These are phyloP conservation scores for Pseudocheirus occidentalis DNA, from an alignment of 2,797 vertebrate species.

Conservation along the genomic window DNA sequence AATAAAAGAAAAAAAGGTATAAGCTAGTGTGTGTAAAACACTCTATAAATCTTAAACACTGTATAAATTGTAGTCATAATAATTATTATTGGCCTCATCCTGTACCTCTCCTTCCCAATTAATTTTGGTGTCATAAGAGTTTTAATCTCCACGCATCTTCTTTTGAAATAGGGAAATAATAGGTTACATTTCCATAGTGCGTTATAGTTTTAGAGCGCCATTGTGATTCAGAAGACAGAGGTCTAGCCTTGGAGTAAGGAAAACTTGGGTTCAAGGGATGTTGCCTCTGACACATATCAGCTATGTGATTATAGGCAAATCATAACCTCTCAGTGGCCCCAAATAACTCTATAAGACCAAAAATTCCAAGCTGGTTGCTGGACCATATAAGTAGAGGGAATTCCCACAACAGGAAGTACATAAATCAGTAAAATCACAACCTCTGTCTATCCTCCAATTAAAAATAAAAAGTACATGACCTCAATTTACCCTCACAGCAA, in stretches of 20 bases:
- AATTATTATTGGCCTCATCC: neutral
- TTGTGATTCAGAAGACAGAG: neutral
- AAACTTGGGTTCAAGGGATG: neutral
- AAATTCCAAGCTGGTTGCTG: neutral
- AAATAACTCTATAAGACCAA: neutral
- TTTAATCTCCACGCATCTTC: neutral
- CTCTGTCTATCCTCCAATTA: neutral
- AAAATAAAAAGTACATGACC: neutral
- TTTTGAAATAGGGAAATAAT: neutral
- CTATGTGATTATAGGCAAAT: neutral
- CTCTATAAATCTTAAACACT: neutral
- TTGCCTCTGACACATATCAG: neutral
- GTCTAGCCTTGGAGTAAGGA: neutral
- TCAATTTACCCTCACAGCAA: neutral
- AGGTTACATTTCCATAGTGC: neutral
- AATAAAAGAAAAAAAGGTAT: neutral
- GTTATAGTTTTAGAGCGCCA: neutral
- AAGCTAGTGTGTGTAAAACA: neutral
- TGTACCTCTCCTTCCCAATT: neutral
- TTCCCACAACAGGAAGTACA: neutral
- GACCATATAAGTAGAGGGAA: neutral
- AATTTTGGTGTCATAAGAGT: neutral
- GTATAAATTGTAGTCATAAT: neutral
- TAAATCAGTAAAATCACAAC: neutral
- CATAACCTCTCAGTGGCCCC: neutral